Evolutionary conservation across 2,797 vertebrate species (phyloP).

Genomic region (Poecilia wingei): DNA sequence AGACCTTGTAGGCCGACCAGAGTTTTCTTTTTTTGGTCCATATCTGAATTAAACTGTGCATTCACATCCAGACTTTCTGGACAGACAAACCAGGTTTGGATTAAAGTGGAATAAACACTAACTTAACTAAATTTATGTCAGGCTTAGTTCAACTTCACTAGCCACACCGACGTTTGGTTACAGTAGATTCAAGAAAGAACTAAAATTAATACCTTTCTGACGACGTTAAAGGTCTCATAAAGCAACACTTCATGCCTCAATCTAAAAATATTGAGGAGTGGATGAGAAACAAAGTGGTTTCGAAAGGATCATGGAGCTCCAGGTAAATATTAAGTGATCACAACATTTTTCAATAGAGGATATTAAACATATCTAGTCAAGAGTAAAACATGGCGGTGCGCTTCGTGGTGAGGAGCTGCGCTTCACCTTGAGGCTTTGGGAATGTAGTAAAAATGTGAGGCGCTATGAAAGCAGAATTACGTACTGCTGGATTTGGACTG

Average conservation of each 20-base stretch:
- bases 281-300: not conserved
- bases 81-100: too few species aligned
- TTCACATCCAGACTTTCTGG: too few species aligned
- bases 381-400: not conserved
- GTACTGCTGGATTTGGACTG: not conserved
- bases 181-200: not conserved
- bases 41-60: too few species aligned
- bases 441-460: not conserved
- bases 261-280: not conserved
- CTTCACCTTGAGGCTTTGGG: not conserved
- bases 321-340: not conserved
- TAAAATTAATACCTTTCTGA: not conserved
- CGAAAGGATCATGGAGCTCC: not conserved
- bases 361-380: not conserved
- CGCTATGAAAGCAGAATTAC: not conserved
- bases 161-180: not conserved
- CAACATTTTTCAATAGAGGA: not conserved
- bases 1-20: too few species aligned
- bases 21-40: too few species aligned
- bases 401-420: not conserved
- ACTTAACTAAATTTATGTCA: not conserved
- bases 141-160: not conserved
- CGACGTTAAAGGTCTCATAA: not conserved
- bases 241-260: too few species aligned
- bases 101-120: too few species aligned